Percentiles rank a stretch among this genome's conserved stretches.
These are phyloP conservation scores for Pteronotus mesoamericanus DNA, from an alignment of 2,797 vertebrate genomes.

Conservation along the genomic window DNA sequence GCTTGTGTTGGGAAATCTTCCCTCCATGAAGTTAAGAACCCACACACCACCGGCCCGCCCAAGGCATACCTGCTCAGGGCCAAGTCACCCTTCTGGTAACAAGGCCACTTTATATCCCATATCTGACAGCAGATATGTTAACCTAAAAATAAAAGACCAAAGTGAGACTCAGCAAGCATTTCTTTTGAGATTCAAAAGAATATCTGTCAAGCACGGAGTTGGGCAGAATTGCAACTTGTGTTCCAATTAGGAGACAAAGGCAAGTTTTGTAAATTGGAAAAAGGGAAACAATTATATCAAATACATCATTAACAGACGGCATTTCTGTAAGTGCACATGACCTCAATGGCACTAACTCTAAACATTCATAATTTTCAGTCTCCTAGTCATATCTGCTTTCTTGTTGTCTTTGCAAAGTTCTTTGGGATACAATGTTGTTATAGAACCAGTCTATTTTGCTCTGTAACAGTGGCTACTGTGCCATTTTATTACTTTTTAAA, in stretches of 20 bases:
- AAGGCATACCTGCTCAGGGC: too few relatives aligned
- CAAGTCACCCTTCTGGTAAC: too few relatives aligned
- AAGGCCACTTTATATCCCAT: neutral
- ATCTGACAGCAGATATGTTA: neutral
- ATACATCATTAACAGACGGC: neutral
- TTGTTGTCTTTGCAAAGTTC: neutral
- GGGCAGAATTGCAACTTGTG: neutral
- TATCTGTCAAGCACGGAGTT: neutral
- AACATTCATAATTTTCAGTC: neutral
- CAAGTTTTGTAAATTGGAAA: too few relatives aligned
- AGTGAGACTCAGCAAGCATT: neutral
- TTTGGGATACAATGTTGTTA: neutral
- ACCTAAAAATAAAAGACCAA: neutral
- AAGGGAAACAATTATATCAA: neutral
- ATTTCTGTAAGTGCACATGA: neutral
- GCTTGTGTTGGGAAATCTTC: too few relatives aligned
- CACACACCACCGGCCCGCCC: too few relatives aligned
- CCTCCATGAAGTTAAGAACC: too few relatives aligned
- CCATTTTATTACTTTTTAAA: too few relatives aligned
- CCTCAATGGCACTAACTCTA: neutral
- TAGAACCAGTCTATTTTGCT: neutral
- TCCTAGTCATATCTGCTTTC: neutral
- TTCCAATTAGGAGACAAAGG: neutral
- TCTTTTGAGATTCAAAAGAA: neutral
- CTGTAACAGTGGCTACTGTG: neutral